These are phyloP conservation scores for Halesus radiatus DNA, from an alignment of 1,140 invertebrate genomes.

Conservation along the genomic window DNA sequence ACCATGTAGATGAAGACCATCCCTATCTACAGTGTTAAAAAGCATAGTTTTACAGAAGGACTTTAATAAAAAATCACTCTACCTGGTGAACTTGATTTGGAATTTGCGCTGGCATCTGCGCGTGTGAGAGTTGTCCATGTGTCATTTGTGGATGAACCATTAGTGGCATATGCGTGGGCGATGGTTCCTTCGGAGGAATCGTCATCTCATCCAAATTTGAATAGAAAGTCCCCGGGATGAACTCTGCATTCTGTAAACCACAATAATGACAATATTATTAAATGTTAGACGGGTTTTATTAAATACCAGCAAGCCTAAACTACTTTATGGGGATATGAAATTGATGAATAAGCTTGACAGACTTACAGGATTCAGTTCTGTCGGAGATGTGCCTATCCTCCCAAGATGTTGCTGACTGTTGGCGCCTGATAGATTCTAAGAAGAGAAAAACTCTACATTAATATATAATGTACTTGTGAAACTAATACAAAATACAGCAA, in stretches of 20 bases:
- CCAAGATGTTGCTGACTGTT: neutral
- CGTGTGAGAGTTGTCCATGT: neutral
- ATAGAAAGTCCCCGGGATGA: slow-evolving; percentile 47
- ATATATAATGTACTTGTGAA: no score
- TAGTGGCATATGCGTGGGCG: slow-evolving; percentile 48
- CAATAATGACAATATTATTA: no score
- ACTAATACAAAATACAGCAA: no score
- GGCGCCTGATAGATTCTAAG: neutral
- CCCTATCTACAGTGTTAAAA: no score
- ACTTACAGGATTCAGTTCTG: neutral
- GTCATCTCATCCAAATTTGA: slow-evolving; percentile 25
- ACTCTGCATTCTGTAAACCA: slow-evolving; percentile 35
- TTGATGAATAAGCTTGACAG: neutral
- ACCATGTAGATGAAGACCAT: no score
- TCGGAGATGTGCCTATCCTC: neutral
- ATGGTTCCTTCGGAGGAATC: slow-evolving; percentile 60
- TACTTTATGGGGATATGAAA: neutral
- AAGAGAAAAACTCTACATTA: neutral
- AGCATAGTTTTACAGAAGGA: no score
- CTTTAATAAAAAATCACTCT: neutral
- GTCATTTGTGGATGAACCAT: slow-evolving; percentile 12
- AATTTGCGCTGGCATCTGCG: slow-evolving; percentile 57
- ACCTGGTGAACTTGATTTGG: slow-evolving; percentile 70
- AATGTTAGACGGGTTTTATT: no score
- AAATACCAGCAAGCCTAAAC: no score